A percentile compares a stretch with the other conserved stretches of the same genome.
Evolutionary conservation across 1,140 invertebrate species (phyloP).

Genomic region (Drosophila persimilis): DNA sequence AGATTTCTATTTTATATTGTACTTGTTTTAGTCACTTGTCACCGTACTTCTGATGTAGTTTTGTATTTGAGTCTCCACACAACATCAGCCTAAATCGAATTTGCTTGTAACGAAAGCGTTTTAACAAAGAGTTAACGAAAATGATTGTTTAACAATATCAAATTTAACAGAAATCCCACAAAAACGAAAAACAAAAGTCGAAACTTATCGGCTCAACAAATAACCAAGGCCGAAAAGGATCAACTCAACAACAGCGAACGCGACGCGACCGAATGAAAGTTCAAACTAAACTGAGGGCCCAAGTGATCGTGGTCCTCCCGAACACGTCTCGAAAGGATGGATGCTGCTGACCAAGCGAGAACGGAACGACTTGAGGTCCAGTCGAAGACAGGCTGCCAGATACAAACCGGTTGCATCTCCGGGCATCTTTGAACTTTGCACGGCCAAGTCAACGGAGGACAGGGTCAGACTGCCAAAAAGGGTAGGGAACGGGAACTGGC

Average conservation of each 20-base stretch:
- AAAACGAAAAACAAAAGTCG: conserved; percentile 64
- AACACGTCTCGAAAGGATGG: conserved; percentile 41
- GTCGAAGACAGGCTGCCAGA: conserved; percentile 74
- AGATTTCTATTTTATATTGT: too few relatives aligned
- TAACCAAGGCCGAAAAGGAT: conserved; percentile 50
- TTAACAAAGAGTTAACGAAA: conserved; percentile 52
- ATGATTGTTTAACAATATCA: conserved; percentile 44
- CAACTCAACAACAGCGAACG: conserved; percentile 64
- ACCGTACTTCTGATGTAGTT: too few relatives aligned
- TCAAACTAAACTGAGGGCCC: conserved; percentile 74
- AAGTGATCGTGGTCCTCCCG: conserved; percentile 32
- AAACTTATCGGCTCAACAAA: conserved; percentile 54
- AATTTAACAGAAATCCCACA: conserved; percentile 69
- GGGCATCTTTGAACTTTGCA: conserved; percentile 72
- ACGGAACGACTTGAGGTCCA: conserved; percentile 48
- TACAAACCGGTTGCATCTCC: conserved; percentile 65
- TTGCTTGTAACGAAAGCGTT: conserved; percentile 16
- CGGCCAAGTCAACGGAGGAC: conserved; percentile 50
- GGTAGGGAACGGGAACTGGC: conserved; percentile 32
- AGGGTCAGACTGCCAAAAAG: conserved; percentile 33
- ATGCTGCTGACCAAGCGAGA: conserved; percentile 42
- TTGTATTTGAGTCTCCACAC: too few relatives aligned
- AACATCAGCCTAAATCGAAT: conserved; percentile 11
- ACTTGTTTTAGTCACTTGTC: too few relatives aligned
- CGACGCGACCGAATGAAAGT: conserved; percentile 79